Evolutionary conservation across 2,797 vertebrate species (phyloP).

Genomic region (Rhynchonycteris naso): DNA sequence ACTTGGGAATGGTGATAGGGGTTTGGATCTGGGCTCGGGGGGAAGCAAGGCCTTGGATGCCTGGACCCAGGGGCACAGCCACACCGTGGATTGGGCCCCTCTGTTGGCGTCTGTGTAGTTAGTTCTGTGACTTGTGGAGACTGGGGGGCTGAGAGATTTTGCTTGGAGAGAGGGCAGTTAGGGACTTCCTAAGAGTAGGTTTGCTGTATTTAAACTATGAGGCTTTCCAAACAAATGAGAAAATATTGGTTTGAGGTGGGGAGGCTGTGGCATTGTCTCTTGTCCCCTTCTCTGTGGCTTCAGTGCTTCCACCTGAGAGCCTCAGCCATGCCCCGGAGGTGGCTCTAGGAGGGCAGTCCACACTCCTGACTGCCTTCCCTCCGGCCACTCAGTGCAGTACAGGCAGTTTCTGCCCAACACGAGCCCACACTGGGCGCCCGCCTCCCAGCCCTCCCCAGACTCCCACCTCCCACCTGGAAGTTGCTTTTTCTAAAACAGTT

Average conservation of each 20-base stretch:
- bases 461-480: neutral
- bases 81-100: accelerated
- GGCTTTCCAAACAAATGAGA: neutral
- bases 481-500: neutral
- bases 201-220: neutral
- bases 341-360: neutral
- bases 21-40: neutral
- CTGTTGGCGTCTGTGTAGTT: accelerated
- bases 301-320: neutral
- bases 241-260: neutral
- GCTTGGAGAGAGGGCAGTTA: neutral
- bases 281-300: neutral
- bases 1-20: neutral
- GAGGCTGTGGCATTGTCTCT: neutral
- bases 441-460: neutral
- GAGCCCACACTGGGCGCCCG: accelerated
- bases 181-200: neutral
- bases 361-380: neutral
- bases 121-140: neutral
- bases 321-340: neutral
- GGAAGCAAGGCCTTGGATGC: neutral
- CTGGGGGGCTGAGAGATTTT: neutral
- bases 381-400: accelerated
- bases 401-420: accelerated
- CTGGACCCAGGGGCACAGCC: neutral